A percentile compares a stretch with the other conserved stretches of the same genome.
Conservation (phyloP, 2,113 vertebrate species). For the Austrofundulus limnaeus region DNA sequence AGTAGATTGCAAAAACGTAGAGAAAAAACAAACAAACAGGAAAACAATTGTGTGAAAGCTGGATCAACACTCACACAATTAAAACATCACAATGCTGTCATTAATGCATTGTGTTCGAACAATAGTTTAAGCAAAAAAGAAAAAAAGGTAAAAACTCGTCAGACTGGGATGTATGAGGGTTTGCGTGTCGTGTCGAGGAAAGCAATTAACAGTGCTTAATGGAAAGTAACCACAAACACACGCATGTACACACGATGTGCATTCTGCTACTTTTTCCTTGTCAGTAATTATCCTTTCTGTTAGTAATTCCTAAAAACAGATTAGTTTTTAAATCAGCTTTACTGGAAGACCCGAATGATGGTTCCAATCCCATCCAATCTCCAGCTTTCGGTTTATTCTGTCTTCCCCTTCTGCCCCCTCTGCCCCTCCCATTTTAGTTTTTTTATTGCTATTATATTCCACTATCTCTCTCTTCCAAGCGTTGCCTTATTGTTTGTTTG, state of each 20-base stretch:
- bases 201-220: slow-evolving; percentile 54
- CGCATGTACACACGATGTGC: slow-evolving; percentile 26
- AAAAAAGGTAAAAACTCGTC: slow-evolving; percentile 23
- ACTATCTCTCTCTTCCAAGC: slow-evolving; percentile 61
- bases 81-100: slow-evolving; percentile 25
- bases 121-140: slow-evolving; percentile 33
- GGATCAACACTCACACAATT: neutral
- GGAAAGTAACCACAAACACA: slow-evolving; percentile 32
- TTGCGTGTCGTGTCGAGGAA: slow-evolving; percentile 22
- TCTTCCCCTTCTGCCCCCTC: slow-evolving; percentile 21
- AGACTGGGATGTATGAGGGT: slow-evolving; percentile 21
- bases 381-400: slow-evolving; percentile 47
- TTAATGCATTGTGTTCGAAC: slow-evolving; percentile 26
- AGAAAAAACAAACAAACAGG: too few relatives aligned
- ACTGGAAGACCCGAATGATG: slow-evolving; percentile 61
- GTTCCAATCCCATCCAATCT: slow-evolving; percentile 69
- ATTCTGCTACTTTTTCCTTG: slow-evolving; percentile 44
- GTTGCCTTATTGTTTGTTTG: slow-evolving; percentile 30
- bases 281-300: slow-evolving; percentile 74
- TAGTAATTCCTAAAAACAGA: slow-evolving; percentile 75
- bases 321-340: slow-evolving; percentile 78
- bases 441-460: slow-evolving; percentile 44
- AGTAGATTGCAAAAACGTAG: too few relatives aligned
- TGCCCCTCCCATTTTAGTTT: slow-evolving; percentile 33
- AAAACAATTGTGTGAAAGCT: too few relatives aligned